Evolutionary conservation across 2,888 invertebrate species (phyloP), one percentile per base, ranked within the genome.

Genomic region (Hydrotaea cyrtoneurina): DNA sequence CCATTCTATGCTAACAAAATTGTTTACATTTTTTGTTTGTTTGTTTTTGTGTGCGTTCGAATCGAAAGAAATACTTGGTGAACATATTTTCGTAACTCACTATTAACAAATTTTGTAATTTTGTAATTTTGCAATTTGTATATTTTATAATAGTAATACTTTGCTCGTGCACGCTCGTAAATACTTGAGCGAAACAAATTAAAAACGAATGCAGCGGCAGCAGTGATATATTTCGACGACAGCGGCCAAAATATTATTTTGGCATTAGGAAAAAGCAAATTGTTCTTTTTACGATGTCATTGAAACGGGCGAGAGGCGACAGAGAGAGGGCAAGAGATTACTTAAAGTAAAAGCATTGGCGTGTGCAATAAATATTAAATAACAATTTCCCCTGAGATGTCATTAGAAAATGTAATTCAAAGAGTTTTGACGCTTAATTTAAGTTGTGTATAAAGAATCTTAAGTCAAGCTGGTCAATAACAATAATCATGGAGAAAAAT

Each of bases 51-150:
- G 1, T 19, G 62, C 1, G 11, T 2, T 64, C 39, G 36, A 31
- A 26, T 66, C 15, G 71, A 23, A 71, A 17, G 11, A 53, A 53
- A 72, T 53, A 39, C 39, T 57, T 55, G 15, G 21, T 2, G 8
- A 50, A 69, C n/a, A 69, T 69, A 69, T 46, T 69, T 69, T 3
- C 4, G 2, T 50, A 69, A 69, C 43, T 66, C n/a, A 69, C 46
- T 69, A 69, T 46, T 50, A 50, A 69, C 26, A 46, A 66, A 43
- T 66, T 66, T 15, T 46, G 43, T 23, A 66, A 66, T 66, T n/a
- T n/a, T n/a, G n/a, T n/a, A n/a, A n/a, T n/a, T n/a, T 3, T 17
- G 11, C 13, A 31, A 39, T 39, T 39, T 39, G 39, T 39, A 39
- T 39, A 39, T 39, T 39, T 39, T 39, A 39, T 10, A 39, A 10